These are phyloP conservation scores for Parasteatoda tepidariorum DNA, from an alignment of 1,140 invertebrate species.

Conservation along the genomic window DNA sequence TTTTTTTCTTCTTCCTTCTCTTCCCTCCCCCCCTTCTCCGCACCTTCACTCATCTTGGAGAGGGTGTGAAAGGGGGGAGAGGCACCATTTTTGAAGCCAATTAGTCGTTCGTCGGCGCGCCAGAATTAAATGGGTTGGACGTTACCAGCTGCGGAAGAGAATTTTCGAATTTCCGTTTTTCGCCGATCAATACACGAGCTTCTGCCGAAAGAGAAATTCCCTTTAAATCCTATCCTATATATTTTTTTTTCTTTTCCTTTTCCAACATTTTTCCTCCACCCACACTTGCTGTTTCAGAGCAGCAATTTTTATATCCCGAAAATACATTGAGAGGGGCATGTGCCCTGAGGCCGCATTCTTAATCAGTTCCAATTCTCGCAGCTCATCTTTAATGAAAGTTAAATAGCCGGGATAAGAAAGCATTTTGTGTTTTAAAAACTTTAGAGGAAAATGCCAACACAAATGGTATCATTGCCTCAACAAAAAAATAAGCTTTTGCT, in stretches of 20 bases:
- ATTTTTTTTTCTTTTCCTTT: not conserved
- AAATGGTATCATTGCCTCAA: too few species aligned
- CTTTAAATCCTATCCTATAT: not conserved
- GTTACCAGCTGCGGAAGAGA: conserved; percentile 49
- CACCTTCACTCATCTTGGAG: not conserved
- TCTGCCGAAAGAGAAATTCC: conserved; percentile 33
- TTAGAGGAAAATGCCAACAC: too few species aligned
- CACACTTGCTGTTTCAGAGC: not conserved
- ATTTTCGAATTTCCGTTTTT: conserved; percentile 46
- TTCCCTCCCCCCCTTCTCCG: not conserved
- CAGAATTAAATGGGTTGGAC: conserved; percentile 54
- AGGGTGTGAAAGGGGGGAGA: not conserved
- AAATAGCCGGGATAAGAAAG: too few species aligned
- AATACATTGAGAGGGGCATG: not conserved
- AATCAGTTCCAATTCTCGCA: not conserved
- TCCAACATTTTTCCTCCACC: not conserved
- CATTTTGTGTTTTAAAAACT: too few species aligned
- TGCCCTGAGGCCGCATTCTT: not conserved
- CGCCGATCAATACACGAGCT: conserved; percentile 4
- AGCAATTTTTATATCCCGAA: not conserved
- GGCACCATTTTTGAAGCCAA: conserved; percentile 48
- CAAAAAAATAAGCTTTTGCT: too few species aligned
- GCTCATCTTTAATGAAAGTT: too few species aligned
- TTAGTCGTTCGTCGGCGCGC: conserved; percentile 47
- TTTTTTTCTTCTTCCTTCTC: not conserved